Base-by-base conservation (phyloP, 2,888 invertebrate species). In the Hypena proboscidalis region DNA sequence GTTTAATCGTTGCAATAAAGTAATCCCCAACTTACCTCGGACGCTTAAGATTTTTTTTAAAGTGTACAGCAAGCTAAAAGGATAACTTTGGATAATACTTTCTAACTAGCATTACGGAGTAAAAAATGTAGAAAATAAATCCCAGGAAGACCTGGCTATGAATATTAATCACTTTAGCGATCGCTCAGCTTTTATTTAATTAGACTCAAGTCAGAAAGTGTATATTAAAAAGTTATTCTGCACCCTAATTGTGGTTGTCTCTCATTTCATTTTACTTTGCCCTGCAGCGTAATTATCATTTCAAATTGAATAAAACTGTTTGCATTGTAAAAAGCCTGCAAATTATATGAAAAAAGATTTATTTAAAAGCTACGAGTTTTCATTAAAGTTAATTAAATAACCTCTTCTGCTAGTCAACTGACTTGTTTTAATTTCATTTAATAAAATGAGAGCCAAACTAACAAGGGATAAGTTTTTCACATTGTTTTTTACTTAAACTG, bases 151-250 rank as follows among this genome's bases (percentile, higher is more conserved):
- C 44, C 44, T 27, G 29, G 30, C 38, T 41, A 45, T 56, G 59
- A 59, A 53, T 53, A 62, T 58, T 58, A 62, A 62, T 62, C 38
- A 39, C 56, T 58, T 43, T 25, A 60, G 35, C 39, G 36, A 58
- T 56, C 46, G 31, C 42, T 46, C 44, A 43, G 43, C 32, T 43
- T 52, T 42, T 36, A 49, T 56, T 60, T 58, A 50, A 58, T 64
- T 44, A 46, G 41, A 50, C 48, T 22, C 29, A 42, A 49, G 27
- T 8, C 23, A 35, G 39, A 49, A 46, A 53, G 37, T 52, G 47
- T 51, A 38, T 48, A 57, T 54, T 44, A 46, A 46, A 47, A 45
- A 51, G 44, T 53, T 56, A 41, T 56, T 45, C 23, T 23, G 31
- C 45, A 43, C 21, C 33, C 30, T 48, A 53, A 56, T 56, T 49